These are phyloP conservation scores for Drosophila teissieri DNA, from an alignment of 1,140 invertebrate species.

Conservation along the genomic window DNA sequence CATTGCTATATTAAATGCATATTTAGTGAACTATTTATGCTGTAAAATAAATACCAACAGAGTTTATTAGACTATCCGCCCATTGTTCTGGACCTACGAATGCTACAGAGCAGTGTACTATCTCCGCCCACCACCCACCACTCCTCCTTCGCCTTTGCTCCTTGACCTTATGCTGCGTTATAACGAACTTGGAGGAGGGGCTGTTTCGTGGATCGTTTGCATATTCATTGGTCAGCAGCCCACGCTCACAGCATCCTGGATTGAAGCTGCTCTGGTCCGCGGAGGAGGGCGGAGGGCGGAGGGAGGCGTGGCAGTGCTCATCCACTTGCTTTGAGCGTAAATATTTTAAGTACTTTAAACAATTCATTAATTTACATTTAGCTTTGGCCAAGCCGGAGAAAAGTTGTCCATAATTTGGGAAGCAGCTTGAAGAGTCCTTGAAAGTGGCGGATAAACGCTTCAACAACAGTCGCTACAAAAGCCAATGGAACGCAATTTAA, in stretches of 20 bases:
- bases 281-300: background rate
- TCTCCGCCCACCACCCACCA: no score
- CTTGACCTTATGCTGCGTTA: constrained; percentile 66
- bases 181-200: constrained; percentile 59
- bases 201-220: constrained; percentile 61
- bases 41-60: no score
- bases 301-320: constrained; percentile 21
- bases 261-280: constrained; percentile 9
- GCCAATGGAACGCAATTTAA: background rate
- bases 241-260: constrained; percentile 1
- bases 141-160: constrained; percentile 15
- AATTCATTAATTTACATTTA: constrained; percentile 81
- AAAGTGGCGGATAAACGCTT: constrained; percentile 26
- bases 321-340: constrained; percentile 70
- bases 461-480: background rate
- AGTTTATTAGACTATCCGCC: no score
- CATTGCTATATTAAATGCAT: no score
- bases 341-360: constrained; percentile 77
- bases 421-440: constrained; percentile 15
- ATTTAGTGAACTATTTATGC: no score
- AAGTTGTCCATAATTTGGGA: constrained; percentile 34
- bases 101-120: constrained; percentile 1
- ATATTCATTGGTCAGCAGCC: constrained; percentile 73
- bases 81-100: no score
- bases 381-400: constrained; percentile 37